Conservation (phyloP, 1,140 invertebrate species). For the Bombus impatiens region DNA sequence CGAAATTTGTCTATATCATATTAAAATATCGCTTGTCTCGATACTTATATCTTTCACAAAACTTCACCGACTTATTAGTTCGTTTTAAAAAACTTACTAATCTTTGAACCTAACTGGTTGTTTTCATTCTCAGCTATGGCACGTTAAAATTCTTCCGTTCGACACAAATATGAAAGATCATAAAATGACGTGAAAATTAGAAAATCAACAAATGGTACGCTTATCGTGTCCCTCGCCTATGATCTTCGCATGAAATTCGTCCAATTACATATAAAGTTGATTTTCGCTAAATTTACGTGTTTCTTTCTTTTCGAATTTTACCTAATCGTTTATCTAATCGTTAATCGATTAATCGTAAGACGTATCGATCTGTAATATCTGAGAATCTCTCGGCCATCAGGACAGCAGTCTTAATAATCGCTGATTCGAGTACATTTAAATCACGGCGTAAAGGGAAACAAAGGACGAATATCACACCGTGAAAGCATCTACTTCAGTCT, state of each 20-base stretch:
- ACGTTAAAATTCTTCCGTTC: neutral
- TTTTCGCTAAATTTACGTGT: neutral
- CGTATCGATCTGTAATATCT: neutral
- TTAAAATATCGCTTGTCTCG: too few species aligned
- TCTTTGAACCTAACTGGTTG: too few species aligned
- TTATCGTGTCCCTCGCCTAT: neutral
- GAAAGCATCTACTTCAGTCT: conserved; percentile 74
- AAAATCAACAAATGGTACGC: rapidly evolving
- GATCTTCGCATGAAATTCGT: neutral
- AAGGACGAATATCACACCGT: conserved; percentile 58
- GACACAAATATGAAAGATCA: rapidly evolving
- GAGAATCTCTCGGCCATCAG: conserved; percentile 49
- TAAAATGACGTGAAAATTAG: neutral
- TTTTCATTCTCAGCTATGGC: too few species aligned
- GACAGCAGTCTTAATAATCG: conserved; percentile 70
- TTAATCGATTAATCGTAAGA: too few species aligned
- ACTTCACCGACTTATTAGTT: too few species aligned
- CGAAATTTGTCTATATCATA: rapidly evolving
- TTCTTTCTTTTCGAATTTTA: neutral
- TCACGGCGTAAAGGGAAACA: conserved; percentile 54
- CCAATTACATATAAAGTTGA: neutral
- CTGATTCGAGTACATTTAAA: conserved; percentile 30
- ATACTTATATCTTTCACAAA: too few species aligned
- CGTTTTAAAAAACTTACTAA: too few species aligned
- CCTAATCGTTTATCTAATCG: neutral